Base-by-base conservation (phyloP, 2,888 invertebrate genomes). In the Tridacna crocea region DNA sequence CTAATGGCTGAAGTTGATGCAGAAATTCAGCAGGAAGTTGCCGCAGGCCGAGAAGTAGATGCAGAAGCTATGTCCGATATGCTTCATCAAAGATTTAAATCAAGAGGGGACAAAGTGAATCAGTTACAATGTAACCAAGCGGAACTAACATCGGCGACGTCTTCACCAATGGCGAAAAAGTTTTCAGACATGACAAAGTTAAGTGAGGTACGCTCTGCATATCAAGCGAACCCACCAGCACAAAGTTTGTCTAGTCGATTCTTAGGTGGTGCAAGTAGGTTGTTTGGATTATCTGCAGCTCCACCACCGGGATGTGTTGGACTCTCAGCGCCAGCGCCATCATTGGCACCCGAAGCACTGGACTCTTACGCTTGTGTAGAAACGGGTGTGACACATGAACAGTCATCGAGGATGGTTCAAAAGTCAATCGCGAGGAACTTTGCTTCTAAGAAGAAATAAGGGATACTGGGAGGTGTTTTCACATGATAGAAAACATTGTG, bases 1-100 rank as follows among this genome's bases (percentile, higher is more conserved):
- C 87, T 91, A 75, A 92, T 92, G 91, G 86, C 83, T 12, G 91
- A 92, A 72, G 91, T 92, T 1, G 89, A 92, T 78, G 78, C 81
- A 27, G 90, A 91, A 36, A 91, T 92, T 15, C 73, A 89, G 74
- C 80, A 82, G 0, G 88, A 90, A 72, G 82, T 91, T 22, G 83
- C 82, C 10, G 81, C 78, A 10, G 91, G 90, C 0, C 77, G 82
- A 8, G 88, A 84, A 11, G 87, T 91, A 10, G 82, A 89, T 55
- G 89, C 90, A 48, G 89, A 85, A 4, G 88, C 51, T 46, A 60
- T 92, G 63, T 72, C 88, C 0, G 51, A 58, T 2, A 77, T 79
- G 36, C 83, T 90, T 13, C 87, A 88, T 24, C 68, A 24, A n/a
- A 85, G 84, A 51, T 78, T 89, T 72, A 65, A 72, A 22, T 60